These are phyloP conservation scores for Scaptomyza cyrtandrae DNA, from an alignment of 2,888 invertebrate genomes.

Conservation along the genomic window DNA sequence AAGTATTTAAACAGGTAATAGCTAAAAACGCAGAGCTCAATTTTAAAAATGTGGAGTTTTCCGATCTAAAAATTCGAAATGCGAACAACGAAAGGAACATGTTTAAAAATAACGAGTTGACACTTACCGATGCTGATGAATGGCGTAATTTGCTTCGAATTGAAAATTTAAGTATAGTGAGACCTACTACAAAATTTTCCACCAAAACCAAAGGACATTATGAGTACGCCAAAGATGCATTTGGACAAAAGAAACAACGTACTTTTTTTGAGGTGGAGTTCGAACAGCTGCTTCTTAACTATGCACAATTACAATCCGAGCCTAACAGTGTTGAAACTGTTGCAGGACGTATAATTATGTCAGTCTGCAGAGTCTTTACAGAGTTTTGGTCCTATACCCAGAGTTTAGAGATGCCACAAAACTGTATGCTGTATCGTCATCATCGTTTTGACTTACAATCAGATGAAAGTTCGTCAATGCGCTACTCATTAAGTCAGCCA, in stretches of 20 bases:
- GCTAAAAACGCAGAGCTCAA: conserved; percentile 78
- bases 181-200: conserved; percentile 2
- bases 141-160: conserved; percentile 57
- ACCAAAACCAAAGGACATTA: conserved; percentile 30
- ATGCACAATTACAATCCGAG: conserved; percentile 70
- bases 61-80: conserved; percentile 75
- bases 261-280: conserved; percentile 78
- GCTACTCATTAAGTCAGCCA: conserved; percentile 62
- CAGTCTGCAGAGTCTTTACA: conserved; percentile 72
- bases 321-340: conserved; percentile 5
- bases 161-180: conserved; percentile 54
- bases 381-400: conserved; percentile 81
- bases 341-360: conserved; percentile 41
- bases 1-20: conserved; percentile 73
- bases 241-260: conserved; percentile 59
- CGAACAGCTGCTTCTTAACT: conserved; percentile 70
- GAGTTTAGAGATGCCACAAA: conserved; percentile 75
- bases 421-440: conserved; percentile 72
- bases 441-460: conserved; percentile 63
- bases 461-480: conserved; percentile 31
- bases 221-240: conserved; percentile 51
- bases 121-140: conserved; percentile 12
- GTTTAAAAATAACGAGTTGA: conserved; percentile 53
- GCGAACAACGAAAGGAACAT: conserved; percentile 44
- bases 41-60: conserved; percentile 75